A percentile compares a stretch with the other conserved stretches of the same genome.
These are phyloP conservation scores for Eriocheir sinensis DNA, from an alignment of 1,140 invertebrate species.

Conservation along the genomic window DNA sequence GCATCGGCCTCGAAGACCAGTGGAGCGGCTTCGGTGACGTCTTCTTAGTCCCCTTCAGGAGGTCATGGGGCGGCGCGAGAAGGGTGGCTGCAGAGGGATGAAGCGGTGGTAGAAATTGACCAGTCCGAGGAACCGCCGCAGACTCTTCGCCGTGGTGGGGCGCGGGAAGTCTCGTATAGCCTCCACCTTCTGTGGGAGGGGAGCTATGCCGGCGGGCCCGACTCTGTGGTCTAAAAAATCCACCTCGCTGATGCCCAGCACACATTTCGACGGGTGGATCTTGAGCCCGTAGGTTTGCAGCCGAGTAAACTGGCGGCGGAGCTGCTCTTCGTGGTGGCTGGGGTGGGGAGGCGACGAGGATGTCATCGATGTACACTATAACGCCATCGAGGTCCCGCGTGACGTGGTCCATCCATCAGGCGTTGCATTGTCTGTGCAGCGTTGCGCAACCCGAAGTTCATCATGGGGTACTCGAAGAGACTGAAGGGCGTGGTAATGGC, in stretches of 20 bases:
- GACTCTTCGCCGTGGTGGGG: conserved; percentile 79
- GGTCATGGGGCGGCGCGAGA: neutral
- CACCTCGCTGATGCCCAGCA: conserved; percentile 38
- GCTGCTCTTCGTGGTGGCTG: conserved; percentile 80
- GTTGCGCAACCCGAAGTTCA: conserved; percentile 83
- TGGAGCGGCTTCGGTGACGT: no score
- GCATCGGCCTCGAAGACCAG: no score
- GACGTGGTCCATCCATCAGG: conserved; percentile 82
- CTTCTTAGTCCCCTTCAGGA: no score
- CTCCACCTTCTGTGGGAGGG: conserved; percentile 56
- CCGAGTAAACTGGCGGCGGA: conserved; percentile 79
- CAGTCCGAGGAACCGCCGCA: conserved; percentile 80
- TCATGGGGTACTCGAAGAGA: conserved; percentile 81
- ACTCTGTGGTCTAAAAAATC: neutral
- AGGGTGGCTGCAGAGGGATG: neutral
- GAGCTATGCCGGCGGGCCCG: neutral
- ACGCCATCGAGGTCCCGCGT: conserved; percentile 79
- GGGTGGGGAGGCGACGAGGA: conserved; percentile 82
- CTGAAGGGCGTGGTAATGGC: conserved; percentile 80
- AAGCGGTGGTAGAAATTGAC: conserved; percentile 42
- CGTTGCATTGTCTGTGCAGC: conserved; percentile 83
- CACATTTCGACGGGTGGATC: conserved; percentile 79
- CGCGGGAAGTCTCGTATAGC: conserved; percentile 80
- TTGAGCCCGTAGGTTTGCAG: conserved; percentile 80
- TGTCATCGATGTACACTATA: no score